phyloP scores from a whole-genome alignment of 2,113 vertebrate species.

The Mustela nigripes region DNA sequence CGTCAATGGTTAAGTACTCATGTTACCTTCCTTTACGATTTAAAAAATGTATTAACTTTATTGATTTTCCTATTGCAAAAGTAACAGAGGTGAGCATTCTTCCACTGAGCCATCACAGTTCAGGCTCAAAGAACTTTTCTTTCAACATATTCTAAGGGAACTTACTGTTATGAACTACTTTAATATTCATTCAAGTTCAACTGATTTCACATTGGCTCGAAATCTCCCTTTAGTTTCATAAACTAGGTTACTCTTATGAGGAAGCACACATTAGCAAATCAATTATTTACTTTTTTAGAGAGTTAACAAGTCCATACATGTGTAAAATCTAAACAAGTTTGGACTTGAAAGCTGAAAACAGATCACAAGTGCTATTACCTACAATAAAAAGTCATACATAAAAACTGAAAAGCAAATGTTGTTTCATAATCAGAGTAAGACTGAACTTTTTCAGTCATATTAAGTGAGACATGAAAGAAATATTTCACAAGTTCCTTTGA shows the following conservation, averaged over 20 bases:
- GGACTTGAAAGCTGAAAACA: conserved; percentile 61
- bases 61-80: background rate
- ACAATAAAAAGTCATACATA: conserved; percentile 19
- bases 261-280: conserved; percentile 60
- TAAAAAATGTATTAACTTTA: background rate
- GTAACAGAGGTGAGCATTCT: background rate
- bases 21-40: background rate
- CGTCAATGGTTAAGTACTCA: background rate
- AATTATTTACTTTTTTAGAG: conserved; percentile 61
- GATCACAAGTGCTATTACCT: conserved; percentile 19
- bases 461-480: conserved; percentile 31
- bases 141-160: background rate
- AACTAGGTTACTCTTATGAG: conserved; percentile 24
- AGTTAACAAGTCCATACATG: conserved; percentile 64
- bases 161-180: background rate
- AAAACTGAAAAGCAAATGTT: conserved; percentile 57
- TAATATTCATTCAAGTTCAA: conserved; percentile 29
- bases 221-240: conserved; percentile 53
- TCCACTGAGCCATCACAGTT: background rate
- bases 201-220: conserved; percentile 20
- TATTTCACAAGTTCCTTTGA: conserved; percentile 24
- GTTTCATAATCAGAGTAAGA: conserved; percentile 1
- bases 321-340: conserved; percentile 72
- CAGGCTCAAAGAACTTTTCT: background rate
- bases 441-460: background rate